Evolutionary conservation across 1,140 invertebrate species (phyloP).

Genomic region (Halesus radiatus): DNA sequence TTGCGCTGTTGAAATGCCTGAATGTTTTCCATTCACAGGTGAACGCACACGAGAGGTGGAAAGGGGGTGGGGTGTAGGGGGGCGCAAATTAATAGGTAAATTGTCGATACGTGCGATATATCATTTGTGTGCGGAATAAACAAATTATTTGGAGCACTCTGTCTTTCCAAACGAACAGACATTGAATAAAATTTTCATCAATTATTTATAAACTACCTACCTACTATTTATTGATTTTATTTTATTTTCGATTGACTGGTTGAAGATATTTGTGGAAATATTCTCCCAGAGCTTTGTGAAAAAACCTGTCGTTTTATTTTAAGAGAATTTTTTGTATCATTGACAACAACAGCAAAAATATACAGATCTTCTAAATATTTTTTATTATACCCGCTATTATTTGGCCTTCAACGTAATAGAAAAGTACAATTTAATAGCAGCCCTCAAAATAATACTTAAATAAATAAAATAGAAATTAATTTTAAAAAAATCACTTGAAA

Average conservation of each 20-base stretch:
- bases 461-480: too few species aligned
- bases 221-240: not conserved
- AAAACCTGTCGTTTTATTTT: too few species aligned
- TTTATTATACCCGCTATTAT: too few species aligned
- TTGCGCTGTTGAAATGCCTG: not conserved
- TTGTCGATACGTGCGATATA: conserved; percentile 15
- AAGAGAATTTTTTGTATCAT: too few species aligned
- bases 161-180: conserved; percentile 5
- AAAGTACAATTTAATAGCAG: too few species aligned
- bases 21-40: not conserved
- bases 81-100: conserved; percentile 26
- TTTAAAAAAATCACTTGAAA: too few species aligned
- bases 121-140: not conserved
- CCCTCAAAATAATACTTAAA: too few species aligned
- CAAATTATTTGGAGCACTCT: conserved; percentile 1
- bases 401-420: too few species aligned
- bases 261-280: not conserved
- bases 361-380: too few species aligned
- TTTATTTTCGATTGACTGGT: not conserved
- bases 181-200: not conserved
- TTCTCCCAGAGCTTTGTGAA: too few species aligned
- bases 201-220: not conserved
- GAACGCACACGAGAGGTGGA: not conserved
- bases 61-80: too few species aligned
- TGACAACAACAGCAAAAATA: too few species aligned